Base-by-base conservation (phyloP, 1,140 invertebrate species). In the Calliphora vicina region DNA sequence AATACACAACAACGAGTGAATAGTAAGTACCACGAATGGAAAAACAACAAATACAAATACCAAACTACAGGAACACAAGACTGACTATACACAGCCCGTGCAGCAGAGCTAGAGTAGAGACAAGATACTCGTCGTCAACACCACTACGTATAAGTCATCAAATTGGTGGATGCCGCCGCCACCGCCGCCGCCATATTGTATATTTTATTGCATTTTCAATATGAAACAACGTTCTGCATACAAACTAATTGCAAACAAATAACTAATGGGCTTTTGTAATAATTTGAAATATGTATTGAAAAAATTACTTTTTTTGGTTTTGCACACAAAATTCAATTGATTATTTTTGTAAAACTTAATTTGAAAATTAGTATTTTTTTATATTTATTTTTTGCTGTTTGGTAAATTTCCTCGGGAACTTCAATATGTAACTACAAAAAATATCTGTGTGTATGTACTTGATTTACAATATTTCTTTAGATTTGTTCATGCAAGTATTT, bases 401-500 rank as follows among this genome's bases (percentile, higher is more conserved):
- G 50, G 6, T 57, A 57, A 10, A 10, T 67, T 67, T 67, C 4
- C 61, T 67, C 17, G 61, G 61, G 8, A 67, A 57, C 45, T 67
- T 67, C 61, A 67, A 67, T 67, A 23, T 67, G 17, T 67, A 67
- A 67, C 61, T 67, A 67, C 61, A 67, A 67, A 67, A 57, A 57
- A 35, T 57, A 57, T 57, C 13, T 57, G 45, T n/a, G 15, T 57
- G 45, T n/a, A 57, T 57, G 45, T 67, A 23, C 61, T 23, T 67
- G 61, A 23, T 57, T 57, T 57, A 57, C 17, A 57, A 57, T 57
- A 15, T 17, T 57, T 57, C 45, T 57, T 57, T 57, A 2, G 10
- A 17, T 57, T 57, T n/a, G 45, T 57, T 57, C 17, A 13, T 57
- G 45, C 45, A 57, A 12, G 61, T 23, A 17, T 67, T 50, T 20